Conservation (phyloP, 2,888 invertebrate genomes). For the Megastigmus dorsalis region DNA sequence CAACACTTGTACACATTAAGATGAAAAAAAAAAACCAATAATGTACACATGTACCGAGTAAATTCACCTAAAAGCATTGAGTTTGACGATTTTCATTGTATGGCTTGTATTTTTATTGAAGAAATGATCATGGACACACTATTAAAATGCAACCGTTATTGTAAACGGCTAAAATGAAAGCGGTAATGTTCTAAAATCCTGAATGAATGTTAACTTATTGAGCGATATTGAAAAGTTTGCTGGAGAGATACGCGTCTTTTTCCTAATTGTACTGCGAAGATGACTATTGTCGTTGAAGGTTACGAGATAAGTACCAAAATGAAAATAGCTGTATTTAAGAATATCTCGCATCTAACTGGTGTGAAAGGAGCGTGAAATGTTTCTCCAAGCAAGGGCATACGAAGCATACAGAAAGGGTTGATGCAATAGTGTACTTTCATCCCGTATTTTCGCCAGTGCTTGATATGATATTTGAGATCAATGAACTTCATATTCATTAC, state of each 20-base stretch:
- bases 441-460: constrained; percentile 54
- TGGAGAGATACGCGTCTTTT: constrained; percentile 48
- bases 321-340: constrained; percentile 64
- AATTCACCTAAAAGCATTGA: constrained; percentile 70
- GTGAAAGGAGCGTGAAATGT: constrained; percentile 63
- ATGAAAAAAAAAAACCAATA: constrained; percentile 62
- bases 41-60: constrained; percentile 70
- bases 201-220: constrained; percentile 63
- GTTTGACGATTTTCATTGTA: constrained; percentile 70
- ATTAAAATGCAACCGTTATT: constrained; percentile 60
- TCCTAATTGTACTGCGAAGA: constrained; percentile 53
- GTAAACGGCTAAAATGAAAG: constrained; percentile 58
- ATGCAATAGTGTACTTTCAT: constrained; percentile 68
- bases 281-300: constrained; percentile 60
- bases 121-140: constrained; percentile 56
- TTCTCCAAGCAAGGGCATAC: constrained; percentile 57
- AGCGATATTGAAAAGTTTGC: constrained; percentile 48
- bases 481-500: constrained; percentile 45
- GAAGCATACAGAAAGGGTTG: constrained; percentile 64
- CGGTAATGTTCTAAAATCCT: constrained; percentile 63
- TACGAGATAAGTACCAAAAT: constrained; percentile 60
- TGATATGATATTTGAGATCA: constrained; percentile 39
- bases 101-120: constrained; percentile 70
- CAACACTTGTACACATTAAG: constrained; percentile 66
- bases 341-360: constrained; percentile 63